phyloP scores from a whole-genome alignment of 2,888 invertebrate species.

The Trichopria drosophilae region DNA sequence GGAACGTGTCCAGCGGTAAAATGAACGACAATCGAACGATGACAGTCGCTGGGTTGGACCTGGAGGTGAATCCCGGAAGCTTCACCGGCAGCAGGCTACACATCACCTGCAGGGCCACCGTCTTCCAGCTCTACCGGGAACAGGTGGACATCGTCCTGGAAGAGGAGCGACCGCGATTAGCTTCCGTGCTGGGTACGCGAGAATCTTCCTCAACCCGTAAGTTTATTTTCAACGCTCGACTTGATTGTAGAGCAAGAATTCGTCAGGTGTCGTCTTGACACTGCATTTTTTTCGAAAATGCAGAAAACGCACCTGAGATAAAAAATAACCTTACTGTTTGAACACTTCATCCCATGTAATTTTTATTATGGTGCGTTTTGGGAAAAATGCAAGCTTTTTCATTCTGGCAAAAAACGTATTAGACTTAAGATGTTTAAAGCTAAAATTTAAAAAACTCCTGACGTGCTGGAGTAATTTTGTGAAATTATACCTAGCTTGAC shows the following conservation, averaged over 20 bases:
- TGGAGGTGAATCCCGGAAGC: conserved; percentile 67
- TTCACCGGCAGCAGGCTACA: conserved; percentile 69
- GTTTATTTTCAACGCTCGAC: too few relatives aligned
- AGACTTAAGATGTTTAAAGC: too few relatives aligned
- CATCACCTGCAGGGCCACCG: conserved; percentile 69
- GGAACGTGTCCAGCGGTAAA: conserved; percentile 34
- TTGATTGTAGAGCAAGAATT: too few relatives aligned
- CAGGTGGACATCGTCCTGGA: conserved; percentile 68
- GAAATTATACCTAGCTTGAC: too few relatives aligned
- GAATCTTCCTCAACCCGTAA: conserved; percentile 61
- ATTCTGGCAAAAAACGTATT: too few relatives aligned
- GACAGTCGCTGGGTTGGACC: conserved; percentile 64
- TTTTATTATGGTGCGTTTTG: too few relatives aligned
- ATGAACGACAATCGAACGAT: conserved; percentile 43
- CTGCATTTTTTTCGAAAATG: not conserved
- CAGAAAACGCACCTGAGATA: not conserved
- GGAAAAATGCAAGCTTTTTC: too few relatives aligned
- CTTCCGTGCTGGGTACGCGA: conserved; percentile 73
- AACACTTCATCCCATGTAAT: too few relatives aligned
- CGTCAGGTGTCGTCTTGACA: too few relatives aligned
- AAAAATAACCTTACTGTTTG: too few relatives aligned
- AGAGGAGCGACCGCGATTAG: conserved; percentile 75
- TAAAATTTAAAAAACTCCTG: too few relatives aligned
- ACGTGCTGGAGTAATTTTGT: too few relatives aligned
- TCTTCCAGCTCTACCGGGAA: conserved; percentile 70